Evolutionary conservation across 2,113 vertebrate species (phyloP), one percentile per base, ranked within the genome.

Genomic region (Isurus oxyrinchus): DNA sequence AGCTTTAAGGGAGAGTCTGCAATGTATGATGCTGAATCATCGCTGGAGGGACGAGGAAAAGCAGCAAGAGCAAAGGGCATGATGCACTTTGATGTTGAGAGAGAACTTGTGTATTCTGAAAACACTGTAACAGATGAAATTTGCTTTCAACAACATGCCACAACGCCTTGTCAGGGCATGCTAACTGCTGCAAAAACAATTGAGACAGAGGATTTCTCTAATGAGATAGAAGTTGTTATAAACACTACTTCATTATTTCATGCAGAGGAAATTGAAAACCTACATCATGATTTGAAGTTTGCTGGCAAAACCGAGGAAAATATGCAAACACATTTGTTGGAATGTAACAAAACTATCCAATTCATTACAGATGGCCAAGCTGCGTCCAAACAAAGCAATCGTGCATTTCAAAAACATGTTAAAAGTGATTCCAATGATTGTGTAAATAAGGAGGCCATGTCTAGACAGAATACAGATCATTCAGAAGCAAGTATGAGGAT

Each of bases 1-100:
- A 96, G 96, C 97, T 97, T 96, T 97, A 96, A 87, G 97, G 97
- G 97, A 97, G 98, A 98, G 97, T 59, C 98, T 96, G 96, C 97
- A 87, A 96, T 44, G 97, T 98, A 35, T 72, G 96, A 96, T 67
- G 53, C 96, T 72, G 97, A 94, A 88, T 96, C 97, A 86, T 93
- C 96, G 0, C 3, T 94, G 90, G 97, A 97, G 97, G 97, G 96
- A 96, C 97, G 97, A 97, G 96, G 97, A 97, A 97, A 96, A 97
- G 97, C 98, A 97, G 93, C 96, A 4, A 97, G 97, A 97, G 97
- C 97, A 11, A 97, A 96, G 8, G 96, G 97, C 97, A 96, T 96
- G 97, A 96, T 97, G 96, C 96, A 96, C 93, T 96, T 96, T 11
- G 96, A 96, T 96, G 44, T 69, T 53, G 49, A 72, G 67, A 55